A percentile compares a stretch with the other conserved stretches of the same genome.
phyloP scores from a whole-genome alignment of 2,797 vertebrate species.

The Galago senegalensis region DNA sequence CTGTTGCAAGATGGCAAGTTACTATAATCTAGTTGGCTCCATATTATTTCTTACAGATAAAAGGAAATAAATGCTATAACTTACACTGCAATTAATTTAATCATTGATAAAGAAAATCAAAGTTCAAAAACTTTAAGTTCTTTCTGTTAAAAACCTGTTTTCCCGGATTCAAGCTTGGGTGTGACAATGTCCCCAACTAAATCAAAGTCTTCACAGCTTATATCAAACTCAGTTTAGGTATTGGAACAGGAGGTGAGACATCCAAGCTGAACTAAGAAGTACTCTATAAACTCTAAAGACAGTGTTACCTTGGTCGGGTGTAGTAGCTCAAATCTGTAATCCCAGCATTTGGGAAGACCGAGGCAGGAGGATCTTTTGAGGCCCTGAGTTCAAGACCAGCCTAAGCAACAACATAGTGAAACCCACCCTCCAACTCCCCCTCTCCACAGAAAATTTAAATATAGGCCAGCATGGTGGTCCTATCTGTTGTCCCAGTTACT shows the following conservation, averaged over 20 bases:
- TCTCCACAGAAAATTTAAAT: neutral
- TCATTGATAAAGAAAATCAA: neutral
- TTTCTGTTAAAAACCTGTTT: neutral
- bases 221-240: neutral
- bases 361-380: neutral
- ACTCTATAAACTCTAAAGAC: conserved; percentile 9
- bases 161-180: neutral
- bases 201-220: conserved; percentile 28
- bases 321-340: too few species aligned
- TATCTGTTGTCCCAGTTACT: neutral
- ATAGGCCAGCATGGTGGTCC: neutral
- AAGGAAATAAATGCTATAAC: neutral
- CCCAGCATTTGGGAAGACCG: neutral
- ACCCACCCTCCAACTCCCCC: neutral
- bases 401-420: neutral
- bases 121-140: neutral
- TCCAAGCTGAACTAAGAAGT: neutral
- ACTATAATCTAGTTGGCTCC: neutral
- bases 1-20: conserved; percentile 21
- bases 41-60: conserved; percentile 32
- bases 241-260: neutral
- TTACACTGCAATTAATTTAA: conserved; percentile 2
- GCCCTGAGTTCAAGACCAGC: neutral
- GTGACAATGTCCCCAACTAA: neutral
- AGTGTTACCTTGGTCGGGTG: neutral